Evolutionary conservation across 2,888 invertebrate genomes (phyloP).

Genomic region (Drosophila nr. medialis): DNA sequence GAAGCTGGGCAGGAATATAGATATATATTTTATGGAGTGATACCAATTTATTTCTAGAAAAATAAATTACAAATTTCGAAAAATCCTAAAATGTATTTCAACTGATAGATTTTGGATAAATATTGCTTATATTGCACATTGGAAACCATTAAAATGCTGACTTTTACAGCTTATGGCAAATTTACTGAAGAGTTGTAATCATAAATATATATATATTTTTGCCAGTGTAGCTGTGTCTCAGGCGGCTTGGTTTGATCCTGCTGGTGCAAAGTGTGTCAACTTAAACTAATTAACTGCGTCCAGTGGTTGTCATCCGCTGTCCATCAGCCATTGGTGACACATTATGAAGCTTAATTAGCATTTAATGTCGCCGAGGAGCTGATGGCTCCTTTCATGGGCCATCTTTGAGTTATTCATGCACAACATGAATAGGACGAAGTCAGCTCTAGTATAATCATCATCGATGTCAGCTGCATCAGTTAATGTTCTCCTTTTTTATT

Average conservation of each 20-base stretch:
- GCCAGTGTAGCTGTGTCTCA: neutral
- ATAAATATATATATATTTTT: neutral
- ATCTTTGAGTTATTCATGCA: slow-evolving; percentile 4
- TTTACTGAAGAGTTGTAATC: neutral
- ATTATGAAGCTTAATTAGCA: slow-evolving; percentile 75
- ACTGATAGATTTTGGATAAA: neutral
- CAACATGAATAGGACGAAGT: slow-evolving; percentile 15
- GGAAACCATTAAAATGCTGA: neutral
- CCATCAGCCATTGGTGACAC: slow-evolving; percentile 26
- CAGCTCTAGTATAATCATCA: slow-evolving; percentile 10
- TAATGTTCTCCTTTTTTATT: neutral
- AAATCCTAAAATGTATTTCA: neutral
- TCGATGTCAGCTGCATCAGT: slow-evolving; percentile 2
- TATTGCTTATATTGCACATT: neutral
- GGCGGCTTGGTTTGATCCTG: neutral
- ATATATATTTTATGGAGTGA: neutral
- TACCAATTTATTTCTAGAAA: neutral
- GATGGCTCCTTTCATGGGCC: neutral
- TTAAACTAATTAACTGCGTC: slow-evolving; percentile 2
- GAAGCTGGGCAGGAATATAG: neutral
- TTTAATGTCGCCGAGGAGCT: slow-evolving; percentile 43
- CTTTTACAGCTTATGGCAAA: neutral
- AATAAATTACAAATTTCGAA: neutral
- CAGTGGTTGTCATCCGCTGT: neutral
- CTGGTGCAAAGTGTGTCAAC: neutral